Evolutionary conservation across 2,113 vertebrate species (phyloP), one percentile per base, ranked within the genome.

Genomic region (Pangasianodon gigas): DNA sequence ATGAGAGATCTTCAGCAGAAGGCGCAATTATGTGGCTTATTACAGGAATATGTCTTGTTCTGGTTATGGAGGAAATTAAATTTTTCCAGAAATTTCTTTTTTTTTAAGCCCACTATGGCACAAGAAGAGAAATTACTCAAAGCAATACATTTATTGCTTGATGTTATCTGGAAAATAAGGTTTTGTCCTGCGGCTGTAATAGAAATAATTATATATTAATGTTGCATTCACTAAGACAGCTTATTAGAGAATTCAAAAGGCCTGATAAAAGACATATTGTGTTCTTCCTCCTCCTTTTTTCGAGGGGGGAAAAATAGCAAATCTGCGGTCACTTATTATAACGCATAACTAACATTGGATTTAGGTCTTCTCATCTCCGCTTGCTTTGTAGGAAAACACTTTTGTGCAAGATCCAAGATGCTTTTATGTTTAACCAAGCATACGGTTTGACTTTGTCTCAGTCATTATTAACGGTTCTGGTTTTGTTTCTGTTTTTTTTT

Each of bases 1-100:
- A 91, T 86, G 91, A 94, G 89, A 94, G 95, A 95, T 96, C 93
- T 92, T 95, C 93, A 89, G 92, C 95, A 96, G 95, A 95, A 93
- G 94, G 94, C 89, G 90, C 94, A 95, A 95, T 96, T 95, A 95
- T 94, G 93, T 93, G 93, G 90, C 88, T 94, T 93, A 95, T 96
- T 96, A 96, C 95, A 96, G 95, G 95, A 96, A 95, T 95, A 96
- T 92, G 94, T 95, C 95, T 96, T 96, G 94, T 95, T 96, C 95
- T 94, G 95, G 93, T 95, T 95, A 94, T 93, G 91, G 89, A 94
- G 94, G 93, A 96, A 96, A 96, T 96, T 95, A 96, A 94, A 94
- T 96, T 96, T 95, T 93, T 93, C 92, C 90, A 92, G 93, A 95
- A 95, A 95, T 95, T 93, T 94, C 93, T 95, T 88, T 37, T 89